These are phyloP conservation scores for Nemotelus pantherinus DNA, from an alignment of 2,888 invertebrate genomes.

Conservation along the genomic window DNA sequence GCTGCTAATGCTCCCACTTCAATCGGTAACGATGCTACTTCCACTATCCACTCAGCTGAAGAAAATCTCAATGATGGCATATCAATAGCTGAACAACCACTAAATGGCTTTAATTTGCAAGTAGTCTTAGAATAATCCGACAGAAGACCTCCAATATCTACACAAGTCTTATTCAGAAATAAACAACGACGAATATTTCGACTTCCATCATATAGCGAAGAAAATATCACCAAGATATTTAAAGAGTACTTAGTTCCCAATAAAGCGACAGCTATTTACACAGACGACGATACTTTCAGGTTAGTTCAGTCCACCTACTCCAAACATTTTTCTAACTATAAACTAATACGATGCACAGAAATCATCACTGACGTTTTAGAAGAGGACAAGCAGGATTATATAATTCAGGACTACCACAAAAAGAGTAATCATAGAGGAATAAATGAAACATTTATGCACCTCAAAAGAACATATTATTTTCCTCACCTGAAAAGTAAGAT, in stretches of 20 bases:
- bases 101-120: constrained; percentile 5
- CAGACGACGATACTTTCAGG: constrained; percentile 36
- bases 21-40: too few species aligned
- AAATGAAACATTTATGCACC: constrained; percentile 49
- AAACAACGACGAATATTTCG: not conserved
- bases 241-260: constrained; percentile 10
- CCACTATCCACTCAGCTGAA: too few species aligned
- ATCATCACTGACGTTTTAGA: constrained; percentile 47
- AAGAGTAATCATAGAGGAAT: constrained; percentile 51
- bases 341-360: constrained; percentile 48
- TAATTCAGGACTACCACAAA: constrained; percentile 51
- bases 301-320: constrained; percentile 35
- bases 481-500: too few species aligned
- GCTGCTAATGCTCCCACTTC: not conserved
- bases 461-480: too few species aligned
- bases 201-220: constrained; percentile 10
- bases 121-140: not conserved
- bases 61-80: too few species aligned
- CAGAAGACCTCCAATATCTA: not conserved
- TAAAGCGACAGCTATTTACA: constrained; percentile 19
- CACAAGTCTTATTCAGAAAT: too few species aligned
- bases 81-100: too few species aligned
- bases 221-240: constrained; percentile 3
- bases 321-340: constrained; percentile 42
- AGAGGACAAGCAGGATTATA: constrained; percentile 49